A percentile compares a stretch with the other conserved stretches of the same genome.
These are phyloP conservation scores for Pseudachorutes palmiensis DNA, from an alignment of 1,140 invertebrate species.

Conservation along the genomic window DNA sequence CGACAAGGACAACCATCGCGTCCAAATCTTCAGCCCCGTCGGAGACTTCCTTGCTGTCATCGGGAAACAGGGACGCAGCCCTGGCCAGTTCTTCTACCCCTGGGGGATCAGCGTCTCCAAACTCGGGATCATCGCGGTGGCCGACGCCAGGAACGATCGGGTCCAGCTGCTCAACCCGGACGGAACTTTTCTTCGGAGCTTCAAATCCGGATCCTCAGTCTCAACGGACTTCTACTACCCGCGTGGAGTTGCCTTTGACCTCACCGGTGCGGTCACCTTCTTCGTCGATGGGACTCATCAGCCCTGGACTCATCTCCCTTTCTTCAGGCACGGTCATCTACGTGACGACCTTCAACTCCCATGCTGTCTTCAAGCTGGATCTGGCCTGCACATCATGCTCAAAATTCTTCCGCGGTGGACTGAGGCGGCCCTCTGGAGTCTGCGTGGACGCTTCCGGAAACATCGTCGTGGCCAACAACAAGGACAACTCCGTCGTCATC, in stretches of 20 bases:
- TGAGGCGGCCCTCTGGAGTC: constrained; percentile 11
- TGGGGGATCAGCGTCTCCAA: constrained; percentile 80
- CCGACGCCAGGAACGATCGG: constrained; percentile 87
- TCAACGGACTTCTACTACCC: constrained; percentile 82
- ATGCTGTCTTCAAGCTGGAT: neutral
- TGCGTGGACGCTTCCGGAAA: constrained; percentile 10
- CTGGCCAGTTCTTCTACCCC: constrained; percentile 88
- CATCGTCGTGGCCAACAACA: constrained; percentile 9
- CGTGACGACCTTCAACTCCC: neutral
- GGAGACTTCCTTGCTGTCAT: constrained; percentile 76
- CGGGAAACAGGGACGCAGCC: constrained; percentile 72
- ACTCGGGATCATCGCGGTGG: constrained; percentile 72
- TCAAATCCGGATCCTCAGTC: constrained; percentile 49
- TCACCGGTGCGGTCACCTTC: constrained; percentile 47
- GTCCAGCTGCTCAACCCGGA: constrained; percentile 75
- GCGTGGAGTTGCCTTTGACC: constrained; percentile 77
- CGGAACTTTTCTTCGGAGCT: constrained; percentile 51
- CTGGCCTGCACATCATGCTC: neutral
- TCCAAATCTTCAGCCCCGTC: constrained; percentile 73
- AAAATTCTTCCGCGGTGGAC: neutral
- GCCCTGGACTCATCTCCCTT: neutral
- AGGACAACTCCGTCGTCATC: neutral
- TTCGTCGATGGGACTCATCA: neutral
- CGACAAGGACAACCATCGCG: constrained; percentile 92
- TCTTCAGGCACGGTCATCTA: neutral